phyloP scores from a whole-genome alignment of 35 echinoderm and acorn worm species.

The Acanthaster planci region DNA sequence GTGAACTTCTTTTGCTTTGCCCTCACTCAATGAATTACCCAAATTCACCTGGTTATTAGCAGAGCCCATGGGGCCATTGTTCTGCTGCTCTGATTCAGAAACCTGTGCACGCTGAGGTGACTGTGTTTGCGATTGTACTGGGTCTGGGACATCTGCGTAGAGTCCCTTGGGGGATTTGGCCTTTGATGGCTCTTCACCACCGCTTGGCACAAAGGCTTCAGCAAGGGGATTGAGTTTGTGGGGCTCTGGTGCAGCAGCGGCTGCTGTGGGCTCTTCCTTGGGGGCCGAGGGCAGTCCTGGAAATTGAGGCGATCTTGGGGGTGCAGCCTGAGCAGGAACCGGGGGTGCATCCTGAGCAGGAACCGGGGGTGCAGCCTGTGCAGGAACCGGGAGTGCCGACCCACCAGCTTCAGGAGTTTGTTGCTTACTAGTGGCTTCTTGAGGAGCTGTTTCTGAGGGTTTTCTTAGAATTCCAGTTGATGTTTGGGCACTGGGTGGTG shows the following conservation, averaged over 20 bases:
- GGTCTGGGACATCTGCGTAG: neutral
- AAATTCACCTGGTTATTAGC: neutral
- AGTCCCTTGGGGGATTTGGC: neutral
- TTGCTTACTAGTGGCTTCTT: neutral
- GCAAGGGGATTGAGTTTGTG: conserved; percentile 5
- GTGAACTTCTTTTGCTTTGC: neutral
- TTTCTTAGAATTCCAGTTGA: neutral
- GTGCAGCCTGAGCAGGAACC: neutral
- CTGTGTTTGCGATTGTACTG: neutral
- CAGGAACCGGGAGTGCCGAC: too few species aligned
- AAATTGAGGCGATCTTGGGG: neutral
- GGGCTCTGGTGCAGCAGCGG: neutral
- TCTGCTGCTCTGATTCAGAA: too few species aligned
- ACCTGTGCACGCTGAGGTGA: too few species aligned
- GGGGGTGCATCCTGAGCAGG: neutral
- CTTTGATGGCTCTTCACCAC: neutral
- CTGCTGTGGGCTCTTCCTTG: neutral
- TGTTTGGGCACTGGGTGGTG: neutral
- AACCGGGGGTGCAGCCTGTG: neutral
- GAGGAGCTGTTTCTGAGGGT: neutral
- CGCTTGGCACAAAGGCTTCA: neutral
- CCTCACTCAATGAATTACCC: neutral
- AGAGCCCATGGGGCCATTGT: neutral
- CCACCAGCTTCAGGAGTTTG: neutral
- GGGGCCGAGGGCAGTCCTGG: neutral